A percentile compares a stretch with the other conserved stretches of the same genome.
phyloP scores from a whole-genome alignment of 2,113 vertebrate species.

The Oreotrochilus melanogaster region DNA sequence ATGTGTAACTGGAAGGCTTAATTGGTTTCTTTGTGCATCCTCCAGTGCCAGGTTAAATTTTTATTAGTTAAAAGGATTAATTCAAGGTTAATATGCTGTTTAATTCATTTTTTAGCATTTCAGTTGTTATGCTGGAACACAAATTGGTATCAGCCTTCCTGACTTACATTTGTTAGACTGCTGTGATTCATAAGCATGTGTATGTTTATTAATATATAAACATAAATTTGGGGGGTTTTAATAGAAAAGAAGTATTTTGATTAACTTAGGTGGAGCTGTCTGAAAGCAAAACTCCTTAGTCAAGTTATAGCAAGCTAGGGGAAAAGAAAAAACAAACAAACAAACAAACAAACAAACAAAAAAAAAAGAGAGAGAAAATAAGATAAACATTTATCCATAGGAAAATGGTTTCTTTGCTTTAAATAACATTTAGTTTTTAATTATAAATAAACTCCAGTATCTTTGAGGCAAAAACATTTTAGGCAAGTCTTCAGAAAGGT shows the following conservation, averaged over 20 bases:
- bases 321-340: too few relatives aligned
- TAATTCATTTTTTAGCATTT: neutral
- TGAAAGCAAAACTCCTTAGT: neutral
- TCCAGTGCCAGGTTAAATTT: neutral
- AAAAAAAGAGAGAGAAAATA: neutral
- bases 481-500: neutral
- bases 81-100: neutral
- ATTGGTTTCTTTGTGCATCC: neutral
- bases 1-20: neutral
- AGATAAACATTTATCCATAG: neutral
- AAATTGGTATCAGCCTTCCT: neutral
- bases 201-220: neutral
- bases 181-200: neutral
- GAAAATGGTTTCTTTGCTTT: neutral
- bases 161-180: neutral
- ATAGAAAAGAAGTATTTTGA: neutral
- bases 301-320: neutral
- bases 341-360: too few relatives aligned
- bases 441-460: neutral
- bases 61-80: neutral
- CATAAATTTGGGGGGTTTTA: accelerated
- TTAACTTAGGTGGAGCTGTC: neutral
- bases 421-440: neutral
- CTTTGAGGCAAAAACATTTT: slow-evolving; percentile 27
- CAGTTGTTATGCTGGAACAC: neutral